Evolutionary conservation across 2,888 invertebrate genomes (phyloP), one percentile per base, ranked within the genome.

Genomic region (Trilocha varians): DNA sequence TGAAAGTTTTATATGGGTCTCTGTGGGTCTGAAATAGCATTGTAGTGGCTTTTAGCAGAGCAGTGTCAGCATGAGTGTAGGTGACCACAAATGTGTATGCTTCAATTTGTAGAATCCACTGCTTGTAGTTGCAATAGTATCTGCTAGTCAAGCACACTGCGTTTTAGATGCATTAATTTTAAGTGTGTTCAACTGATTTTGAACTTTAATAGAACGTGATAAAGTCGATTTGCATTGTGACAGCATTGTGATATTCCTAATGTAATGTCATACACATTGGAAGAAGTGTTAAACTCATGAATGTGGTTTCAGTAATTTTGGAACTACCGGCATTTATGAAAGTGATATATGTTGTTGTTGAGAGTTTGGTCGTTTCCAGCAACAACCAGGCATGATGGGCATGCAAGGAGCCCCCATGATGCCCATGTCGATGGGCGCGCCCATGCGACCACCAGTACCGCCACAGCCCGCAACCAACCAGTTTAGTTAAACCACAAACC

Each of bases 381-480:
- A 85, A 76, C 83, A 82, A 71, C 79, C 79, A 66, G 66, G 67
- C 63, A 75, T 85, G 75, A 83, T 84, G 78, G 80, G 80, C 18
- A 79, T 84, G 79, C 63, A 59, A 13, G 71, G 78, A 25, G 60
- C 73, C 8, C 71, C 70, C 13, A 75, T 78, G 70, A 73, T 79
- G 76, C 73, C 76, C 1, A 72, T 78, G 76, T 68, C 66, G 17
- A 67, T 72, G 72, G 70, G 64, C 38, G 67, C 63, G 34, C 83
- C 83, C 34, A 75, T 82, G 75, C 65, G 83, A 34, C 84, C 85
- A 32, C 68, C 75, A 11, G 57, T 80, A 25, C 82, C 78, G 3
- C 70, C 80, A 0, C 83, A 82, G 40, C 72, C 79, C 8, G 61
- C 70, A 43, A 70, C 77, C 50, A 83, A 85, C 57, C 79, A 84